A percentile compares a stretch with the other conserved stretches of the same genome.
These are phyloP conservation scores for Ceyx erithaca DNA, from an alignment of 2,797 vertebrate genomes.

Conservation along the genomic window DNA sequence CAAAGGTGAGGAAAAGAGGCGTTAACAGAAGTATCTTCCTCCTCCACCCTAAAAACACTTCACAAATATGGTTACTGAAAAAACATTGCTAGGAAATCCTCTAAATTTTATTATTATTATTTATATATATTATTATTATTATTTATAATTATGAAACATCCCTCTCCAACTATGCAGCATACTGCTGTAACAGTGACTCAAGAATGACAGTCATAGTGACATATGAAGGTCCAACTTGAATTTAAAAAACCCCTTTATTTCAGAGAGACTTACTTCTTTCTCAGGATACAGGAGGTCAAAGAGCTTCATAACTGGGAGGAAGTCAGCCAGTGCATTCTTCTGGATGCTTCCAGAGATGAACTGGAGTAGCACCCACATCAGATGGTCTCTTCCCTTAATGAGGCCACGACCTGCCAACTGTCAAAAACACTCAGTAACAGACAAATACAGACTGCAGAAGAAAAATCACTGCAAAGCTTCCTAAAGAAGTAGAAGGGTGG, in stretches of 20 bases:
- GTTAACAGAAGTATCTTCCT: neutral
- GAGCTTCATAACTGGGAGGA: slow-evolving; percentile 99
- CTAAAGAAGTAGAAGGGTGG: neutral
- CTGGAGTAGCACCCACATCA: slow-evolving; percentile 99
- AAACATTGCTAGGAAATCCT: neutral
- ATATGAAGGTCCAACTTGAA: neutral
- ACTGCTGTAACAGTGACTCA: neutral
- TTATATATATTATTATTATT: no score
- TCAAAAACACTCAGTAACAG: slow-evolving; percentile 46
- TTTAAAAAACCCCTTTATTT: neutral
- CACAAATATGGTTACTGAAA: neutral
- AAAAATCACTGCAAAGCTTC: neutral
- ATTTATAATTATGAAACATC: neutral
- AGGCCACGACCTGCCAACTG: slow-evolving; percentile 96
- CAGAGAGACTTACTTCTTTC: slow-evolving; percentile 88
- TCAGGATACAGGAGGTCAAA: slow-evolving; percentile 98
- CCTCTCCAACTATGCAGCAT: neutral
- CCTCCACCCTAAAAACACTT: neutral
- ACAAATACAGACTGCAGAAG: neutral
- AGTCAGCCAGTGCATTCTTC: slow-evolving; percentile 96
- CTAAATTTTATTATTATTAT: neutral
- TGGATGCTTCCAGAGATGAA: slow-evolving; percentile 99
- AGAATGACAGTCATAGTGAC: neutral
- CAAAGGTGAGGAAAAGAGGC: neutral
- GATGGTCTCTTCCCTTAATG: slow-evolving; percentile 97